phyloP scores from a whole-genome alignment of 2,888 invertebrate genomes.

The Escarpia spicata region DNA sequence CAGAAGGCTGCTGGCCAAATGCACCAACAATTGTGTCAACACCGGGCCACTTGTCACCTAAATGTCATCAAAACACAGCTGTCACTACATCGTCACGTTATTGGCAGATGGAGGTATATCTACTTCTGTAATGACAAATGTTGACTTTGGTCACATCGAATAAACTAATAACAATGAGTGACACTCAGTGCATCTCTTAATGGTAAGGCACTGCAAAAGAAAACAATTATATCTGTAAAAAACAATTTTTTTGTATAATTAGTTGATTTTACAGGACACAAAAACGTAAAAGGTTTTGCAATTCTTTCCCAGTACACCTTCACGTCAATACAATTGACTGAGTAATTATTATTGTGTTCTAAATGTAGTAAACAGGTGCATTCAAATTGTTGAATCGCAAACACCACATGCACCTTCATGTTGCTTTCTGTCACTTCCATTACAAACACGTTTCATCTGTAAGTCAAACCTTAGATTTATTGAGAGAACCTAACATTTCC shows the following conservation, averaged over 20 bases:
- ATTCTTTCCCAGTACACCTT: not conserved
- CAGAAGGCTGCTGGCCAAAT: not conserved
- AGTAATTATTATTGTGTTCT: not conserved
- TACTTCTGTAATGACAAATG: not conserved
- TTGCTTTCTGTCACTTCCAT: too few species aligned
- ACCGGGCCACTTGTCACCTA: not conserved
- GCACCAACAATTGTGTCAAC: not conserved
- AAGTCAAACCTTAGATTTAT: too few species aligned
- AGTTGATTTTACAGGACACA: not conserved
- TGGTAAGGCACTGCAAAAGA: not conserved
- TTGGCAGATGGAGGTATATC: not conserved
- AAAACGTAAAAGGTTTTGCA: not conserved
- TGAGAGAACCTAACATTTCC: too few species aligned
- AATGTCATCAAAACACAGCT: conserved; percentile 4
- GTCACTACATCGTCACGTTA: not conserved
- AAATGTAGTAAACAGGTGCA: not conserved
- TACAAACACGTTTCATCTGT: too few species aligned
- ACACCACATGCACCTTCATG: not conserved
- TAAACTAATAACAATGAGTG: not conserved
- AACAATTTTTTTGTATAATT: not conserved
- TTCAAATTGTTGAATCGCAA: not conserved
- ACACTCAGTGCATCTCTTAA: not conserved
- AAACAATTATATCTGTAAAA: not conserved
- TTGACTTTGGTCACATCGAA: not conserved
- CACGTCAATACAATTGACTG: not conserved